A percentile compares a stretch with the other conserved stretches of the same genome.
Evolutionary conservation across 1,140 invertebrate species (phyloP).

Genomic region (Sminthurinus signatus): DNA sequence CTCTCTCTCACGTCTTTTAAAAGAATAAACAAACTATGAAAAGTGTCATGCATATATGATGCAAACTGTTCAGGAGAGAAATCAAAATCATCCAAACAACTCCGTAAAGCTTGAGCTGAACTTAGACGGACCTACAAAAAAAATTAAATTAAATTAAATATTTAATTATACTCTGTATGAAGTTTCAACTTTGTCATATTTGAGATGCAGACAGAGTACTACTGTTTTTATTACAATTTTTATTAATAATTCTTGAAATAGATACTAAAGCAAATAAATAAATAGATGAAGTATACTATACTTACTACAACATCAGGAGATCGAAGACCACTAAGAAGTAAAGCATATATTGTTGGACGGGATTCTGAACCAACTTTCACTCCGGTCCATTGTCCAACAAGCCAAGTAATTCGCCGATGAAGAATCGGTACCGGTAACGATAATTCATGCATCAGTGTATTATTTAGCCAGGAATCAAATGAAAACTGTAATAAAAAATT

Average conservation of each 20-base stretch:
- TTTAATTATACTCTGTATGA: slow-evolving; percentile 37
- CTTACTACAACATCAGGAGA: slow-evolving; percentile 63
- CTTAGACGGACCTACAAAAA: slow-evolving; percentile 66
- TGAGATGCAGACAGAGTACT: background rate
- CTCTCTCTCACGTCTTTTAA: slow-evolving; percentile 82
- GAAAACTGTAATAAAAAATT: slow-evolving; percentile 58
- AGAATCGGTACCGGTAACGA: slow-evolving; percentile 75
- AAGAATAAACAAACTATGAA: slow-evolving; percentile 71
- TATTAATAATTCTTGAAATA: background rate
- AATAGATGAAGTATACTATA: background rate
- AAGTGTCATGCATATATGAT: slow-evolving; percentile 68
- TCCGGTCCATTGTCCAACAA: slow-evolving; percentile 77
- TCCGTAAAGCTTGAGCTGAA: slow-evolving; percentile 66
- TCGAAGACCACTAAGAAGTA: slow-evolving; percentile 63
- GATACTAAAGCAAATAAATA: background rate
- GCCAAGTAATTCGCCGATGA: slow-evolving; percentile 75
- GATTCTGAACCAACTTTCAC: slow-evolving; percentile 75
- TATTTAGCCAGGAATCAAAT: slow-evolving; percentile 89
- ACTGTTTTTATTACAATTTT: background rate
- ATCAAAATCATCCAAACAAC: slow-evolving; percentile 84
- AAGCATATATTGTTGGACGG: slow-evolving; percentile 71
- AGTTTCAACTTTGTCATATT: background rate
- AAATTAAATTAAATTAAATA: slow-evolving; percentile 44
- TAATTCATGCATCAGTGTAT: slow-evolving; percentile 71
- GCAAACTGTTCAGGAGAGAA: slow-evolving; percentile 79